Percentiles rank a stretch among this genome's conserved stretches.
Evolutionary conservation across 2,113 vertebrate genomes (phyloP).

Genomic region (Amazona guildingii): DNA sequence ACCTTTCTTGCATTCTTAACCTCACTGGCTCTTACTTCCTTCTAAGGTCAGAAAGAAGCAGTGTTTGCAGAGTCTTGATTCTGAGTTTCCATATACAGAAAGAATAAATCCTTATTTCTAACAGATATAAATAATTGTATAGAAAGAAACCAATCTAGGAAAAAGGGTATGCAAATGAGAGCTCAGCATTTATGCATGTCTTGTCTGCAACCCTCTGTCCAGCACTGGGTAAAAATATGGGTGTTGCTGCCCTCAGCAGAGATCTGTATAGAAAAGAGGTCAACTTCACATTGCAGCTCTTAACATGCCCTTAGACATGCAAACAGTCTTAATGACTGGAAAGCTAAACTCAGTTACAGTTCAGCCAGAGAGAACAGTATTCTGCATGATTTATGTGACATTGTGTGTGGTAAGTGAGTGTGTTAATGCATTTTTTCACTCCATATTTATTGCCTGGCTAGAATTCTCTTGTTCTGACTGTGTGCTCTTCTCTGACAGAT

Average conservation of each 20-base stretch:
- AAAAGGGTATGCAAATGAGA: background rate
- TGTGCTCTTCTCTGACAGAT: conserved; percentile 6
- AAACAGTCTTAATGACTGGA: background rate
- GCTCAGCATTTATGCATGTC: background rate
- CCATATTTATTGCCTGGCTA: conserved; percentile 21
- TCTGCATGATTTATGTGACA: conserved; percentile 30
- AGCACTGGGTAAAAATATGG: background rate
- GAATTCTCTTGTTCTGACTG: background rate
- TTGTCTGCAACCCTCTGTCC: background rate
- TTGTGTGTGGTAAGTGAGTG: conserved; percentile 28
- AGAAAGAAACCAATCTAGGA: background rate
- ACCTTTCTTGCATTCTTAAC: background rate
- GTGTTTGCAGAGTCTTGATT: background rate
- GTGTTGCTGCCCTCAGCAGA: background rate
- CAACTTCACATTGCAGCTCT: background rate
- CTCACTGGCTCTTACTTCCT: background rate
- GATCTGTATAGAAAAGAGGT: background rate
- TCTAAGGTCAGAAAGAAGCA: background rate
- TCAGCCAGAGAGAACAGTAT: background rate
- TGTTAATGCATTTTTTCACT: conserved; percentile 27
- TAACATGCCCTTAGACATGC: background rate
- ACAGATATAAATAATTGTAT: background rate
- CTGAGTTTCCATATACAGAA: background rate
- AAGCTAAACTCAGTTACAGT: conserved; percentile 5
- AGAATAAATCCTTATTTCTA: background rate